Percentiles rank a stretch among this genome's conserved stretches.
Evolutionary conservation across 2,113 vertebrate genomes (phyloP).

Genomic region (Sporophila hypoxantha): DNA sequence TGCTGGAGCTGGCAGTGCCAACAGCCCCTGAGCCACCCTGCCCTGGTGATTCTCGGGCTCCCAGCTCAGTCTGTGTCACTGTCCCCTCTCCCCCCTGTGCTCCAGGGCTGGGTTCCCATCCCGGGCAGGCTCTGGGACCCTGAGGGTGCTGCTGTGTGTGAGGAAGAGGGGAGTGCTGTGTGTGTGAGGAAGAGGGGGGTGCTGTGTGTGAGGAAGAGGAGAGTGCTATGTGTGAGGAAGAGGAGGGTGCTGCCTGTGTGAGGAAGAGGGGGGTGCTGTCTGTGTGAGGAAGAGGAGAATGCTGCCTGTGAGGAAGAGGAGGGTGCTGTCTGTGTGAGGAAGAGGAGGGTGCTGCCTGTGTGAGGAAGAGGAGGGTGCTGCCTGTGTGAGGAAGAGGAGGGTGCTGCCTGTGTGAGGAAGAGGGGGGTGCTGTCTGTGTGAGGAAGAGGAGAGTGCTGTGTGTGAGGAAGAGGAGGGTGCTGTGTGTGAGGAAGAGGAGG

Average conservation of each 20-base stretch:
- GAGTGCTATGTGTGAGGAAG: not conserved
- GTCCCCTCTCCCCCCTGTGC: not conserved
- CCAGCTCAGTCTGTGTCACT: not conserved
- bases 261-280: not conserved
- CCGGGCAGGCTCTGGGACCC: not conserved
- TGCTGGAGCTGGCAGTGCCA: not conserved
- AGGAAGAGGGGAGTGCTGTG: not conserved
- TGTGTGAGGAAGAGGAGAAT: not conserved
- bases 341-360: not conserved
- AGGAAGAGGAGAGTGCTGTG: not conserved
- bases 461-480: not conserved
- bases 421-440: too few relatives aligned
- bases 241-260: too few relatives aligned
- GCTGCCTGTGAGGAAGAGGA: too few relatives aligned
- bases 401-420: not conserved
- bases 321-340: too few relatives aligned
- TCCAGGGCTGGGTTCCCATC: not conserved
- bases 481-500: too few relatives aligned
- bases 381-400: too few relatives aligned
- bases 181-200: not conserved
- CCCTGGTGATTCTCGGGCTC: fast-evolving
- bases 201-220: not conserved
- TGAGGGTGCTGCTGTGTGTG: not conserved
- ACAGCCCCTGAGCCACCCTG: fast-evolving
- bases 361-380: not conserved